Evolutionary conservation across 2,888 invertebrate species (phyloP).

Genomic region (Drosophila tripunctata): DNA sequence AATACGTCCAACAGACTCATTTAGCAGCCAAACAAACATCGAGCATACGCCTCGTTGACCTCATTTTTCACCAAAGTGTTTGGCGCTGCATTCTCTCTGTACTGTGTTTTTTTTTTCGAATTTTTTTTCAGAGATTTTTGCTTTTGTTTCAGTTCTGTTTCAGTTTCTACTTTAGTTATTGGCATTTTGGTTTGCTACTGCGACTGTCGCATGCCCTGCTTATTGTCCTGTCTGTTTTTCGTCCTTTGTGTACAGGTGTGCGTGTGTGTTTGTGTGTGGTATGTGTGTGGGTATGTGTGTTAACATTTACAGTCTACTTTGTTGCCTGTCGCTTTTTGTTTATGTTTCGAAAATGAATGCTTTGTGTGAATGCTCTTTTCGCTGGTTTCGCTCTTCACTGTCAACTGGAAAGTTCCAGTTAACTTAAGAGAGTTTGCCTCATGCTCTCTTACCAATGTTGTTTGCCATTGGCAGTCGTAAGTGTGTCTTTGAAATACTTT

Average conservation of each 20-base stretch:
- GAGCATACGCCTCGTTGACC: constrained; percentile 71
- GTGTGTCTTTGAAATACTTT: neutral
- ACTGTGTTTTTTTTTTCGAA: constrained; percentile 6
- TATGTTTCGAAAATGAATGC: constrained; percentile 59
- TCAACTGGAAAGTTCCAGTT: constrained; percentile 55
- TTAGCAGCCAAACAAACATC: constrained; percentile 57
- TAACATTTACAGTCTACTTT: constrained; percentile 43
- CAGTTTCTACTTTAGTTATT: neutral
- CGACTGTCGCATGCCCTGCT: constrained; percentile 31
- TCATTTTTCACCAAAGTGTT: constrained; percentile 37
- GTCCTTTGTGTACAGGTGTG: constrained; percentile 15
- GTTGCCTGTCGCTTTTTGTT: constrained; percentile 47
- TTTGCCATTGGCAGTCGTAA: constrained; percentile 11
- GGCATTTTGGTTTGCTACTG: constrained; percentile 18
- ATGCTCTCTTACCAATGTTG: constrained; percentile 5
- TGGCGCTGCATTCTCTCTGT: constrained; percentile 33
- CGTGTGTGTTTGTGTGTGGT: constrained; percentile 1
- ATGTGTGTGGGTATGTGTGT: constrained; percentile 7
- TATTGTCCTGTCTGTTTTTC: constrained; percentile 43
- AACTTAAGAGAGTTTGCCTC: constrained; percentile 14
- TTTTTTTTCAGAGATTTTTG: constrained; percentile 7
- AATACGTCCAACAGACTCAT: constrained; percentile 49
- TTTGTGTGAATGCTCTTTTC: constrained; percentile 14
- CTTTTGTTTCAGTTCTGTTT: constrained; percentile 9
- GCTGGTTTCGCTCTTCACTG: constrained; percentile 26